Evolutionary conservation across 92 coral and sea anemone species (phyloP).

Genomic region (Phenganax subtilis): DNA sequence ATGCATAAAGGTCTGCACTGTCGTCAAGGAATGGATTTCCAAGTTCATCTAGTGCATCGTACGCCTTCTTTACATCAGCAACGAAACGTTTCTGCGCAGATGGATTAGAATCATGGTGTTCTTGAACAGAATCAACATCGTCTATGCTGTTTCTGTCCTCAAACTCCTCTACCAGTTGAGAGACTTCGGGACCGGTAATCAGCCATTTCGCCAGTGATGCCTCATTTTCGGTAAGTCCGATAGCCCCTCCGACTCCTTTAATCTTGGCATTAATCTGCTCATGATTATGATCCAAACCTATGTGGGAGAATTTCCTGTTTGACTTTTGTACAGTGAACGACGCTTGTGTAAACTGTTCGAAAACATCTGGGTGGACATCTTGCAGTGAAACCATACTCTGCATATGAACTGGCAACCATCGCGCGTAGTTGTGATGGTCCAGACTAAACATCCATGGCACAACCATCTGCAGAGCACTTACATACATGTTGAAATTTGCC

Average conservation of each 20-base stretch:
- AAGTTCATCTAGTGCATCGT: conserved; percentile 8
- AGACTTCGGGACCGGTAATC: conserved; percentile 23
- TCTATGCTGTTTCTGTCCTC: neutral
- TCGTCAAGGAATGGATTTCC: conserved; percentile 15
- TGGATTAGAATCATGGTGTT: conserved; percentile 28
- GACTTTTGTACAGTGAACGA: conserved; percentile 58
- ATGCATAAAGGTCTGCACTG: conserved; percentile 18
- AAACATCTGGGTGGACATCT: conserved; percentile 48
- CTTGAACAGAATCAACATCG: neutral
- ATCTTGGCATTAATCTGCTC: conserved; percentile 57
- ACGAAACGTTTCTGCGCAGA: conserved; percentile 24
- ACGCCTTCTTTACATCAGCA: neutral
- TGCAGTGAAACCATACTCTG: conserved; percentile 49
- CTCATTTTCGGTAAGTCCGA: conserved; percentile 54
- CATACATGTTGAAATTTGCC: conserved; percentile 42
- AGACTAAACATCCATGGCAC: conserved; percentile 58
- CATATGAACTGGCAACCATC: conserved; percentile 61
- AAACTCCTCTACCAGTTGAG: conserved; percentile 12
- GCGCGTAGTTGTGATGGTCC: conserved; percentile 53
- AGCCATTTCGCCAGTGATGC: conserved; percentile 25
- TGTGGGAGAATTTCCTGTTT: conserved; percentile 50
- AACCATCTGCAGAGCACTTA: conserved; percentile 18
- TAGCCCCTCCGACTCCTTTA: conserved; percentile 66
- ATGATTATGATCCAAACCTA: conserved; percentile 55
- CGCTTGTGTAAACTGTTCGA: conserved; percentile 50